phyloP scores from a whole-genome alignment of 2,797 vertebrate genomes.

The Pristis pectinata region DNA sequence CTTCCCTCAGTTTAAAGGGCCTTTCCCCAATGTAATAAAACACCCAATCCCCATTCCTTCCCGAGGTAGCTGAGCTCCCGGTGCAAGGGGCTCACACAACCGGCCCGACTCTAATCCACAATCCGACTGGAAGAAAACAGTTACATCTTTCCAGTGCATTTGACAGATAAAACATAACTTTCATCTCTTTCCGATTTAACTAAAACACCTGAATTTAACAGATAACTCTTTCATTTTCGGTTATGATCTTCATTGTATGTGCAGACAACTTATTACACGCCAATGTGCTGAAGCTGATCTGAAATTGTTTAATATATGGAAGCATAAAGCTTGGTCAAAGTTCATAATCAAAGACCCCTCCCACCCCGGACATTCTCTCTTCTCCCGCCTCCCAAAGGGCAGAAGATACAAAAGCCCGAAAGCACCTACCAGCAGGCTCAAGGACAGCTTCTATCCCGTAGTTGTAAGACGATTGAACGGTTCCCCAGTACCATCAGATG shows the following conservation, averaged over 20 bases:
- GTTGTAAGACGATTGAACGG: no score
- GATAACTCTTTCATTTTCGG: neutral
- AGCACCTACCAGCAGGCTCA: no score
- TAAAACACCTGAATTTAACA: neutral
- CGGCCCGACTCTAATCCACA: neutral
- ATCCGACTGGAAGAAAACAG: neutral
- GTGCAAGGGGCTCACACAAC: neutral
- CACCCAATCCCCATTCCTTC: neutral
- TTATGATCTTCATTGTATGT: neutral
- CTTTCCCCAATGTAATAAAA: neutral
- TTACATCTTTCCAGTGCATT: neutral
- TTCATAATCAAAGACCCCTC: no score
- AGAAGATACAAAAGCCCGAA: no score
- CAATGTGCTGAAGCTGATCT: neutral
- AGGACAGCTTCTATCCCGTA: no score
- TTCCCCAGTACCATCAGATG: no score
- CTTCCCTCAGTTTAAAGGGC: neutral
- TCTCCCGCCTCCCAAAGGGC: no score
- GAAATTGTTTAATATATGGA: neutral
- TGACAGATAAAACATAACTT: neutral
- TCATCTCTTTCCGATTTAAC: neutral
- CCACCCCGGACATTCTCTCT: no score
- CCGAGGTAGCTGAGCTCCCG: neutral
- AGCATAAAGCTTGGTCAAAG: no score
- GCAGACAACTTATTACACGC: neutral